These are phyloP conservation scores for Resseliella maxima DNA, from an alignment of 2,888 invertebrate species.

Conservation along the genomic window DNA sequence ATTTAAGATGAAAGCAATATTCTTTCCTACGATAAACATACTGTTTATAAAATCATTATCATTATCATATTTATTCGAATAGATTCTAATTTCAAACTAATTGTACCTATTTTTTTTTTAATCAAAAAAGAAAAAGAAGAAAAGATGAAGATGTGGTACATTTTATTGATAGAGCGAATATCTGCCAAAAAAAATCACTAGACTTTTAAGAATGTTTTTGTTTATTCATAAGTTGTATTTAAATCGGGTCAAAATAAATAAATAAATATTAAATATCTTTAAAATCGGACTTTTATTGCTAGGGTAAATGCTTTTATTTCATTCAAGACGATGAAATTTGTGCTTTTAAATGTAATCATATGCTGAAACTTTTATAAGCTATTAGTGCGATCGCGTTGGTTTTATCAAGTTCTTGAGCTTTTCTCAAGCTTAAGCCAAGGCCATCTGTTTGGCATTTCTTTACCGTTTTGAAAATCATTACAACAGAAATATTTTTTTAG, in stretches of 20 bases:
- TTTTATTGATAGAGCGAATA: slow-evolving; percentile 33
- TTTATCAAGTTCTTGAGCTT: not conserved
- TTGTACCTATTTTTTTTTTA: not conserved
- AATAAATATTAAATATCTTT: not conserved
- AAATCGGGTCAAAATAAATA: slow-evolving; percentile 48
- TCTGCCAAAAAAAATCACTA: slow-evolving; percentile 28
- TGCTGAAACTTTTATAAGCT: slow-evolving; percentile 3
- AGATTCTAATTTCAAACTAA: slow-evolving; percentile 24
- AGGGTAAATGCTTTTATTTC: not conserved
- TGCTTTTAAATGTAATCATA: too few species aligned
- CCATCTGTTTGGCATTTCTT: not conserved
- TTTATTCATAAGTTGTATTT: slow-evolving; percentile 15
- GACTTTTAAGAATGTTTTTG: not conserved
- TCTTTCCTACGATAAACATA: slow-evolving; percentile 19
- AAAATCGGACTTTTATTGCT: not conserved
- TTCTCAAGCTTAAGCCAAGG: not conserved
- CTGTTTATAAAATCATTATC: slow-evolving; percentile 14
- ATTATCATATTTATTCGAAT: slow-evolving; percentile 41
- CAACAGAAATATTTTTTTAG: not conserved
- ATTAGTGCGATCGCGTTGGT: not conserved
- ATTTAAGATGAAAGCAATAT: not conserved
- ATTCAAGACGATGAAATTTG: not conserved
- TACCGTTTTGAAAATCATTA: not conserved
- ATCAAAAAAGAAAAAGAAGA: not conserved
- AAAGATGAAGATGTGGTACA: not conserved